Evolutionary conservation across 2,113 vertebrate genomes (phyloP).

Genomic region (Hippocampus abdominalis): DNA sequence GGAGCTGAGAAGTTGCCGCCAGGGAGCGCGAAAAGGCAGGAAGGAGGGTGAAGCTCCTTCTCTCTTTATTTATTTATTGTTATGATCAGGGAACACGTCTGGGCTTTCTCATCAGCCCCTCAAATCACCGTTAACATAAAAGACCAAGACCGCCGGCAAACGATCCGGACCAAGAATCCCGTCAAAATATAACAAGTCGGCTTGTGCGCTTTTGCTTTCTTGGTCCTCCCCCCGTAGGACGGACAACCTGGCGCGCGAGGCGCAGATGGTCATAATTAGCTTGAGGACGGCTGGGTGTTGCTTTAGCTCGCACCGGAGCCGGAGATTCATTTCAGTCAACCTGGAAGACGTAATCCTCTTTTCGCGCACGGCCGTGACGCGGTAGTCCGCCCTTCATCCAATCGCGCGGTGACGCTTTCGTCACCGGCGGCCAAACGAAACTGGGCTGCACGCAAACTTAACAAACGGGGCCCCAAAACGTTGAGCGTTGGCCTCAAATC

Average conservation of each 20-base stretch:
- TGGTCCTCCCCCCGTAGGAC: conserved; percentile 39
- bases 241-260: conserved; percentile 23
- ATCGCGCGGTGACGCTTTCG: background rate
- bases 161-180: background rate
- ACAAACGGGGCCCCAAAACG: background rate
- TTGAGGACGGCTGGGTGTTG: conserved; percentile 2
- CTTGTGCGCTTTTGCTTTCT: conserved; percentile 24
- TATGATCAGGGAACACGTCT: conserved; percentile 38
- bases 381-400: conserved; percentile 28
- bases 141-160: background rate
- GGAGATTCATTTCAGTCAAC: conserved; percentile 49
- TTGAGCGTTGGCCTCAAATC: background rate
- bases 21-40: background rate
- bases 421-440: background rate
- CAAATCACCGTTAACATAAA: background rate
- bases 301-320: conserved; percentile 13
- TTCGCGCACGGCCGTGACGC: conserved; percentile 15
- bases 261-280: conserved; percentile 66
- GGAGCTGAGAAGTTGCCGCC: conserved; percentile 43
- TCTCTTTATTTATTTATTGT: conserved; percentile 2
- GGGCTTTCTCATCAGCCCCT: background rate
- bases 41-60: background rate
- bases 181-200: conserved; percentile 1
- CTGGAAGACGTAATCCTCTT: conserved; percentile 52
- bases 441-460: background rate